These are phyloP conservation scores for Centropus unirufus DNA, from an alignment of 2,113 vertebrate species.

Conservation along the genomic window DNA sequence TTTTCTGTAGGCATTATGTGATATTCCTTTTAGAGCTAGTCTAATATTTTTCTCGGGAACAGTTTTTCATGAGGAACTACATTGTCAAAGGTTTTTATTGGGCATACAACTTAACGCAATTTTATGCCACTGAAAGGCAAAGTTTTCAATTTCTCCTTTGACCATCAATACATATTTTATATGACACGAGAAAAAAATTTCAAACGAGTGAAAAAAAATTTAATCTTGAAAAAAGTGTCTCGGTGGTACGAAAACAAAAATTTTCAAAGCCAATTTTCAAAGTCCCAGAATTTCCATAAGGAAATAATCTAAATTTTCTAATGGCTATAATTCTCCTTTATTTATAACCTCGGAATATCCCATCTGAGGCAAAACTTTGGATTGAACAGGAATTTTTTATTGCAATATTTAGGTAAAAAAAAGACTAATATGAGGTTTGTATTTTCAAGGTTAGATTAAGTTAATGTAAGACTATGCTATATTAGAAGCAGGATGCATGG, in stretches of 20 bases:
- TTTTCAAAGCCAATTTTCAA: not conserved
- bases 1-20: not conserved
- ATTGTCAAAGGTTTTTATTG: not conserved
- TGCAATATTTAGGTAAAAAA: not conserved
- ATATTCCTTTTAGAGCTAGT: not conserved
- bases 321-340: not conserved
- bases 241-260: not conserved
- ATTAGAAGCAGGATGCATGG: not conserved
- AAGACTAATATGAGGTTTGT: not conserved
- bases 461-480: not conserved
- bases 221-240: not conserved
- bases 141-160: not conserved
- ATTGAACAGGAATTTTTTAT: not conserved
- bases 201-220: not conserved
- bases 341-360: not conserved
- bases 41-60: not conserved
- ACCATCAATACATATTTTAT: not conserved
- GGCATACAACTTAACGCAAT: not conserved
- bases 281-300: not conserved
- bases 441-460: not conserved
- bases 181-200: not conserved
- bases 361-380: not conserved
- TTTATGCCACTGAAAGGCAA: not conserved
- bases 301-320: not conserved
- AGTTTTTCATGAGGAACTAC: not conserved